phyloP scores from a whole-genome alignment of 2,113 vertebrate genomes.

The Pampusana beccarii region DNA sequence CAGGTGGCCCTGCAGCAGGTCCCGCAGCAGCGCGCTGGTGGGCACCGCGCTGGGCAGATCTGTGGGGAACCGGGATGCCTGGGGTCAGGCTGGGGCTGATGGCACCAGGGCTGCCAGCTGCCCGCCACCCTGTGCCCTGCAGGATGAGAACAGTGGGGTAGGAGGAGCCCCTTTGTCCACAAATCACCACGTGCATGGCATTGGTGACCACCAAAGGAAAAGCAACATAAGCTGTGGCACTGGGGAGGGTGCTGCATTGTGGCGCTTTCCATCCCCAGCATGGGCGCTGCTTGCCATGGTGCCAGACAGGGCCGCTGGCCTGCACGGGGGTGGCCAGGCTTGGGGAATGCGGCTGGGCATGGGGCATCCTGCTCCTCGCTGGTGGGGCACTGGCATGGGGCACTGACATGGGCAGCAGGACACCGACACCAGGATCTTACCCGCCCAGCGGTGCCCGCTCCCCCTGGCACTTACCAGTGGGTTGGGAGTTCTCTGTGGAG shows the following conservation, averaged over 20 bases:
- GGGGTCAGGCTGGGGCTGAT: not conserved
- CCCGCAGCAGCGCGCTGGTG: conserved; percentile 81
- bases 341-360: not conserved
- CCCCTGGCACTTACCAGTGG: conserved; percentile 74
- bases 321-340: not conserved
- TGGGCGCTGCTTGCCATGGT: rapidly evolving
- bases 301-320: not conserved
- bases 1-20: conserved; percentile 88
- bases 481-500: conserved; percentile 79
- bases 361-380: not conserved
- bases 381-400: too few relatives aligned
- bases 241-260: rapidly evolving
- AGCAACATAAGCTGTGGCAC: not conserved
- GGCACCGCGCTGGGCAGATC: conserved; percentile 74
- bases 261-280: not conserved
- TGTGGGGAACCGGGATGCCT: conserved; percentile 1
- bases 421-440: not conserved
- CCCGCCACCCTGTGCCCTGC: rapidly evolving
- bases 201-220: not conserved
- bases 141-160: not conserved
- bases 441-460: not conserved
- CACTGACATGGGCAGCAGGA: not conserved
- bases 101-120: not conserved
- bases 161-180: not conserved
- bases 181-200: rapidly evolving